These are phyloP conservation scores for Carassius carassius DNA, from an alignment of 2,113 vertebrate species.

Conservation along the genomic window DNA sequence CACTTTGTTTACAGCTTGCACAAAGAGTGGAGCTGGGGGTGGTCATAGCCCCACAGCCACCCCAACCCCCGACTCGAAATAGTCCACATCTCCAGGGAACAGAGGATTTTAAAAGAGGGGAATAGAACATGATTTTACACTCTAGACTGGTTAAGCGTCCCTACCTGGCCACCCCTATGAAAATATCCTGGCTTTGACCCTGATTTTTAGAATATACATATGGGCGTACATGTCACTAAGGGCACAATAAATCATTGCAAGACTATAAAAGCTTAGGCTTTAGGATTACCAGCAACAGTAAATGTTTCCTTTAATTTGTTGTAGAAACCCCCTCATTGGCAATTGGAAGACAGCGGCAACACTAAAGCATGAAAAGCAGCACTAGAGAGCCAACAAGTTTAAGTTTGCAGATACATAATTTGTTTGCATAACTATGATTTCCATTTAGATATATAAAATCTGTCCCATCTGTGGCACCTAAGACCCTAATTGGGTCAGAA, in stretches of 20 bases:
- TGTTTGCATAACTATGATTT: background rate
- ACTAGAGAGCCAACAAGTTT: background rate
- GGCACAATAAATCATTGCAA: background rate
- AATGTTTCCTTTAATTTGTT: constrained; percentile 27
- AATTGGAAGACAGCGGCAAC: background rate
- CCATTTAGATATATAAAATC: background rate
- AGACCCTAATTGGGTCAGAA: background rate
- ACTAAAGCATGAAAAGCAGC: background rate
- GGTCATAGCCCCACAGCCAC: too few species aligned
- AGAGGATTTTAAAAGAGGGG: too few species aligned
- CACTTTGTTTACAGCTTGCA: background rate
- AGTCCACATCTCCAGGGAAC: too few species aligned
- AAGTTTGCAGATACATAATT: background rate
- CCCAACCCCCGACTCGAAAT: too few species aligned
- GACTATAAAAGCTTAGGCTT: constrained; percentile 4
- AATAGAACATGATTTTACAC: too few species aligned
- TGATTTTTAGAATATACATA: background rate
- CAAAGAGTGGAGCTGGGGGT: too few species aligned
- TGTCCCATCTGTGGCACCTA: background rate
- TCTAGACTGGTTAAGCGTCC: too few species aligned
- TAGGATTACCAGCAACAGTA: constrained; percentile 35
- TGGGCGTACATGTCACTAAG: background rate
- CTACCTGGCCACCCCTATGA: too few species aligned
- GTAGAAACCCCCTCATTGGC: constrained; percentile 50
- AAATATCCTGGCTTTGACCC: too few species aligned